Evolutionary conservation across 2,113 vertebrate species (phyloP), one percentile per base, ranked within the genome.

Genomic region (Sapajus apella): DNA sequence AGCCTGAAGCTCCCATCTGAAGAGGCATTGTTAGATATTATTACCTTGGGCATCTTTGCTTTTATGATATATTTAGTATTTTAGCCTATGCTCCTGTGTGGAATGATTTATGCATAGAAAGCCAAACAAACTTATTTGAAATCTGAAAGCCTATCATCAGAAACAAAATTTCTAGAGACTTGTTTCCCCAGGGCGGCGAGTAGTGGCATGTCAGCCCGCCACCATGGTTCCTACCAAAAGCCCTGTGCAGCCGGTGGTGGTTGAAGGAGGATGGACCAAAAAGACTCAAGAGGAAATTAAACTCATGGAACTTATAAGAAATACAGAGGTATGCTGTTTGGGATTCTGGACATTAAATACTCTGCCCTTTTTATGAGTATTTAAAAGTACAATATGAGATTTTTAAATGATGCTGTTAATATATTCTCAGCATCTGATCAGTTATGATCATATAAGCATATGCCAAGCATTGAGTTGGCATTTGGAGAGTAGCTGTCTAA

Each of bases 241-340:
- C 47, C 91, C 90, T 17, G 6, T 61, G 14, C 96, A 97, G 95
- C 98, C 97, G 0, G 68, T 90, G 21, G 92, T 83, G 75, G 66
- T 98, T 17, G 97, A 98, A 97, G 58, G 96, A 79, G 97, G 96
- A 32, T 96, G 97, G 98, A 93, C 88, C 18, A 35, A 98, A 88
- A 95, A 94, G 95, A 79, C 92, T 72, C 94, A 68, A 76, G 94
- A 99, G 96, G 83, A 94, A 96, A 96, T 91, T 81, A 97, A 98
- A 73, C 96, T 98, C 27, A 66, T 61, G 95, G 97, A 97, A 94
- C 93, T 93, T 81, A 96, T 96, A 93, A 70, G 94, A 21, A 90
- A 86, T 35, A 91, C 82, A 91, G 97, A 98, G 97, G 94, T 98
- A 96, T 30, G 76, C 73, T 70, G 37, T 77, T 35, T 37, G 85